Conservation (phyloP, 2,888 invertebrate genomes). For the Tetranychus truncatus region DNA sequence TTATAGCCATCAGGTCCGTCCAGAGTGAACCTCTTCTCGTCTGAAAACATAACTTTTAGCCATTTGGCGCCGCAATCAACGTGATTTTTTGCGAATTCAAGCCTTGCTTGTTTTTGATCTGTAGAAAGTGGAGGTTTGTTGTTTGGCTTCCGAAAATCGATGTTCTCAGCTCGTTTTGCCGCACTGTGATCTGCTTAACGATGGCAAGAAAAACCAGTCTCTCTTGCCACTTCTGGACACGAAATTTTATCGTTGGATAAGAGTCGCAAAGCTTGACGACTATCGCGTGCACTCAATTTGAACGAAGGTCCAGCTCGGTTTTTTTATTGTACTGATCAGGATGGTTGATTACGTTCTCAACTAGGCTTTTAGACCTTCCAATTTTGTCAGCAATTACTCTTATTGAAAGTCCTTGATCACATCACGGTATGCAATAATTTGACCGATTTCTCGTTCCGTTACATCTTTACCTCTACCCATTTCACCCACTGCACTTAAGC, state of each 20-base stretch:
- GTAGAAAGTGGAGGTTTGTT: slow-evolving; percentile 8
- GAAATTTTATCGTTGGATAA: not conserved
- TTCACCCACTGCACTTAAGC: too few species aligned
- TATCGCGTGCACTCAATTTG: not conserved
- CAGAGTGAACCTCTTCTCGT: slow-evolving; percentile 28
- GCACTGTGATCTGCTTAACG: not conserved
- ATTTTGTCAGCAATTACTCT: not conserved
- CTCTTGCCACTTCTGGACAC: not conserved
- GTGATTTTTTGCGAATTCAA: slow-evolving; percentile 12
- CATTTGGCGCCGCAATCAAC: slow-evolving; percentile 15
- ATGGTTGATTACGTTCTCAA: not conserved
- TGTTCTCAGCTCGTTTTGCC: not conserved
- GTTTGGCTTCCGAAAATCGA: not conserved
- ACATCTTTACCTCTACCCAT: not conserved
- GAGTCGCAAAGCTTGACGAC: not conserved
- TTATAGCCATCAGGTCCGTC: slow-evolving; percentile 28
- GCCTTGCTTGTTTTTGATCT: slow-evolving; percentile 3
- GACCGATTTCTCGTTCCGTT: not conserved
- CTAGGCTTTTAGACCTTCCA: not conserved
- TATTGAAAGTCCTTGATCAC: not conserved
- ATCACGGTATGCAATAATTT: not conserved
- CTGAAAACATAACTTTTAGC: slow-evolving; percentile 24
- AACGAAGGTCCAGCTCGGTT: not conserved
- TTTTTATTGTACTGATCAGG: not conserved
- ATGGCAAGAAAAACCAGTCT: not conserved